phyloP scores from a whole-genome alignment of 1,140 invertebrate species.

The Scaptomyza pallida region DNA sequence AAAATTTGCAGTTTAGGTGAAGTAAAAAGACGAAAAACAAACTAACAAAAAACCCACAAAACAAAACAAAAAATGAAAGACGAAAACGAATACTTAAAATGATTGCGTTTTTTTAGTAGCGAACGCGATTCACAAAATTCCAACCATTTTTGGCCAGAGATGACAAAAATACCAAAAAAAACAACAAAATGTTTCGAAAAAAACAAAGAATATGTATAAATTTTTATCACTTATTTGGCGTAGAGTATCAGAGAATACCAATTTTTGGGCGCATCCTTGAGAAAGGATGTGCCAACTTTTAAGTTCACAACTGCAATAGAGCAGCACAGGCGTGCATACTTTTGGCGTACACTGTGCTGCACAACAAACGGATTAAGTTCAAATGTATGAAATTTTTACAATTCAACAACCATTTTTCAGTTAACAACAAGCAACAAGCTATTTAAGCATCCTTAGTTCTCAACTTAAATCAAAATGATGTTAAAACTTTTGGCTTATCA shows the following conservation, averaged over 20 bases:
- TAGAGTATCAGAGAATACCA: constrained; percentile 53
- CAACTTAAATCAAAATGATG: constrained; percentile 56
- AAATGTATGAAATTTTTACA: constrained; percentile 45
- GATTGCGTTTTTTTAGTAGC: constrained; percentile 82
- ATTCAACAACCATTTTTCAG: constrained; percentile 34
- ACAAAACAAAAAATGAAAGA: constrained; percentile 26
- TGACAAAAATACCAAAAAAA: constrained; percentile 31
- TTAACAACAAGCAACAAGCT: constrained; percentile 50
- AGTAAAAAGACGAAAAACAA: constrained; percentile 35
- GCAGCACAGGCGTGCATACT: constrained; percentile 52
- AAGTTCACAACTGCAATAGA: constrained; percentile 74
- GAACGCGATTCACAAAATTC: constrained; percentile 80
- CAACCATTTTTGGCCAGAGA: constrained; percentile 49
- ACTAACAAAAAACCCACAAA: constrained; percentile 47
- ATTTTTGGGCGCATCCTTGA: constrained; percentile 29
- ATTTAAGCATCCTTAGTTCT: constrained; percentile 65
- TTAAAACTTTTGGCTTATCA: constrained; percentile 78
- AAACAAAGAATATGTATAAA: constrained; percentile 57
- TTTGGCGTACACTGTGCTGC: constrained; percentile 66
- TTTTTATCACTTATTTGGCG: constrained; percentile 84
- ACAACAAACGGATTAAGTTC: constrained; percentile 57
- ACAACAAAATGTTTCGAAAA: constrained; percentile 58
- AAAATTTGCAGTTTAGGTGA: constrained; percentile 78
- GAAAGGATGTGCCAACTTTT: constrained; percentile 46
- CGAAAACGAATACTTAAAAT: constrained; percentile 55